Evolutionary conservation across 2,113 vertebrate genomes (phyloP).

Genomic region (Peromyscus polionotus): DNA sequence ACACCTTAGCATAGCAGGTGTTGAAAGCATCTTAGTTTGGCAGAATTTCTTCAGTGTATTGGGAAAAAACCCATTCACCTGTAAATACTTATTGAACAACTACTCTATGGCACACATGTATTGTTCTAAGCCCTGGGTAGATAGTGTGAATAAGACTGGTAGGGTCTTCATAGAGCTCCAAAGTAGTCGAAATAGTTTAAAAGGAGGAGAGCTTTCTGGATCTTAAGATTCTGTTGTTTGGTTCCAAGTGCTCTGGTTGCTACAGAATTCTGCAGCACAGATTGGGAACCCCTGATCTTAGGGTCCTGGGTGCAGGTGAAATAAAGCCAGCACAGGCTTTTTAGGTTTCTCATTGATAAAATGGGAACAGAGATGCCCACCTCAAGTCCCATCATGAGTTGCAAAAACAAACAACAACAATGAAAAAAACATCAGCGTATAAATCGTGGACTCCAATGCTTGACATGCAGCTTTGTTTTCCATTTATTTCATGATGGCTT

Average conservation of each 20-base stretch:
- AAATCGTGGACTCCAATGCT: fast-evolving
- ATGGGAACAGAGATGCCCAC: not conserved
- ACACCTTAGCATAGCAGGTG: not conserved
- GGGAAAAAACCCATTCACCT: slow-evolving; percentile 44
- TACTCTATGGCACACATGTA: not conserved
- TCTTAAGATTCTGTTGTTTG: not conserved
- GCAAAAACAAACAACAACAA: not conserved
- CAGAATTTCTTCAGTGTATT: slow-evolving; percentile 24
- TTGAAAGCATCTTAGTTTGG: not conserved
- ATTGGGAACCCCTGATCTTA: not conserved
- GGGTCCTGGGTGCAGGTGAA: not conserved
- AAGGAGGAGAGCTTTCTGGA: not conserved
- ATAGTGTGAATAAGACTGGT: not conserved
- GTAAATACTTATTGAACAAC: not conserved
- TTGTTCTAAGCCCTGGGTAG: slow-evolving; percentile 1
- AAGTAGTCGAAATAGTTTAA: not conserved
- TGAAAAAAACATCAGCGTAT: not conserved
- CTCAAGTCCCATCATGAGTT: not conserved
- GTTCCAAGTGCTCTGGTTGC: not conserved
- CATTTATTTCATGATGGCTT: not conserved
- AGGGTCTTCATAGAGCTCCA: not conserved
- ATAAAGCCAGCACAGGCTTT: not conserved
- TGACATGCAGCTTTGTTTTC: not conserved
- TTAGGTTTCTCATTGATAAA: not conserved
- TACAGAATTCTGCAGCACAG: not conserved